Evolutionary conservation across 35 echinoderm and acorn worm genomes (phyloP).

Genomic region (Heliocidaris erythrogramma): DNA sequence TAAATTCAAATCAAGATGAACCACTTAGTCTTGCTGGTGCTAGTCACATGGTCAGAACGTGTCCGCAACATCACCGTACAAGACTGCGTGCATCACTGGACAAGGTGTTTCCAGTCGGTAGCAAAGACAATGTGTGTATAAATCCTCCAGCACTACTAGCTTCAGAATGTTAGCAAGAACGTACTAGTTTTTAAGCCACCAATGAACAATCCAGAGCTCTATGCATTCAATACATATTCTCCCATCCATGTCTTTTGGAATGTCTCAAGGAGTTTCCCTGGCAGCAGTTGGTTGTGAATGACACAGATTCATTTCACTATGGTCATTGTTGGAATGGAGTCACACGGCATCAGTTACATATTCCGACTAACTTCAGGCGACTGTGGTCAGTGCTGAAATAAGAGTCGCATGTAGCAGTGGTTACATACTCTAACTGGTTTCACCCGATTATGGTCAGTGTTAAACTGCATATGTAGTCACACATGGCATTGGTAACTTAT

Average conservation of each 20-base stretch:
- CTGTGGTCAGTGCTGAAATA: slow-evolving; percentile 70
- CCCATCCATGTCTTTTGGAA: neutral
- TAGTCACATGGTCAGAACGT: neutral
- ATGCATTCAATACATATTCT: neutral
- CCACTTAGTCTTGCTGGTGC: neutral
- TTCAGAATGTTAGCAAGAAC: neutral
- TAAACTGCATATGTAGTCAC: neutral
- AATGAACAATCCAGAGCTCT: neutral
- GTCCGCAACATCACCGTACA: no score
- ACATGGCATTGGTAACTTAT: neutral
- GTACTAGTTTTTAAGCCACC: neutral
- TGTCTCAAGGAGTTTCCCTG: neutral
- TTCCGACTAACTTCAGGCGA: neutral
- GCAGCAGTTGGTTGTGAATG: neutral
- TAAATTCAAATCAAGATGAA: neutral
- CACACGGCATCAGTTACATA: neutral
- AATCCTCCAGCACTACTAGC: neutral
- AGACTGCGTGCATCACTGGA: no score
- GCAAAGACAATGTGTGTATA: neutral
- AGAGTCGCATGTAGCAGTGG: slow-evolving; percentile 97
- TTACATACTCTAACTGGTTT: slow-evolving; percentile 96
- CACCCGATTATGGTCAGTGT: slow-evolving; percentile 57
- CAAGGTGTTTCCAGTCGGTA: no score
- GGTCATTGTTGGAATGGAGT: neutral
- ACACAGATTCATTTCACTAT: neutral